Evolutionary conservation across 2,888 invertebrate species (phyloP).

Genomic region (Cheilosia scutellata): DNA sequence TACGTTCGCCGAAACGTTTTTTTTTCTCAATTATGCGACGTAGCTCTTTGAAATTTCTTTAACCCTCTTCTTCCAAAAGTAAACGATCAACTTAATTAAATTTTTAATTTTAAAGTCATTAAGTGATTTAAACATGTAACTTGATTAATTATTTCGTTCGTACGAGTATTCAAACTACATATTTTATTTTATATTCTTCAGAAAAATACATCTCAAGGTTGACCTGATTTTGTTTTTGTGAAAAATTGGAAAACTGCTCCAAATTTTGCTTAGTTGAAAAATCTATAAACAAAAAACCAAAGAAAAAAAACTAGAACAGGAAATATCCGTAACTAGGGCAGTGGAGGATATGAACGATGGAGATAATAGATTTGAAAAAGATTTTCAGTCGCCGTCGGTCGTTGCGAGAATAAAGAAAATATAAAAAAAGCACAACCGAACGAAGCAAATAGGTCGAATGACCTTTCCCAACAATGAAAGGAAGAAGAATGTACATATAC

Average conservation of each 20-base stretch:
- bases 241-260: conserved; percentile 47
- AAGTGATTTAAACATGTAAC: too few relatives aligned
- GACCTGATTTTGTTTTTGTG: conserved; percentile 25
- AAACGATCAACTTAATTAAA: too few relatives aligned
- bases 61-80: too few relatives aligned
- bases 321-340: conserved; percentile 56
- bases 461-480: conserved; percentile 68
- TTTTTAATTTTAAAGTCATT: too few relatives aligned
- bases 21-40: too few relatives aligned
- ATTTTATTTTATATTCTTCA: background rate
- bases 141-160: too few relatives aligned
- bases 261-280: conserved; percentile 10
- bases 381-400: conserved; percentile 16
- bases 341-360: conserved; percentile 46
- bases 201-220: conserved; percentile 61
- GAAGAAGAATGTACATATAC: background rate
- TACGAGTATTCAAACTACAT: background rate
- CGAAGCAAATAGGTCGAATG: conserved; percentile 59
- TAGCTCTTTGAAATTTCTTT: too few relatives aligned
- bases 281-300: background rate
- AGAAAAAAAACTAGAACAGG: conserved; percentile 27
- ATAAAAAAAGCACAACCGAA: conserved; percentile 33
- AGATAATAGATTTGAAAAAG: conserved; percentile 56
- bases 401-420: conserved; percentile 14
- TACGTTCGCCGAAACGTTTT: too few relatives aligned